Base-by-base conservation (phyloP, 2,113 vertebrate species). In the Grammomys surdaster region DNA sequence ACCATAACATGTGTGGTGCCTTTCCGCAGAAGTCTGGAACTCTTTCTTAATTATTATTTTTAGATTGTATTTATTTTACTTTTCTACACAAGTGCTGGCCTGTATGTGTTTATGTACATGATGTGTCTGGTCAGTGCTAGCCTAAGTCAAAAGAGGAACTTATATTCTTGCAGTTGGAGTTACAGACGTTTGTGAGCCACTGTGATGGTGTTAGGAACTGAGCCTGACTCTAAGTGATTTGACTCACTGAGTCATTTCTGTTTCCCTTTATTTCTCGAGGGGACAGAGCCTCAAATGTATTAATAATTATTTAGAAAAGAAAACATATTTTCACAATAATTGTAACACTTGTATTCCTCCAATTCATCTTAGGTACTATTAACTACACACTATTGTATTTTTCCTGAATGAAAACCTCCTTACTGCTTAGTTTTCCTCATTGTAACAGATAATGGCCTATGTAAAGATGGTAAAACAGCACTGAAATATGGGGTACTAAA, bases 1-100 rank as follows among this genome's bases (percentile, higher is more conserved):
- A 73, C 3, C 1, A 16, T 48, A 92, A 85, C 69, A 81, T 1
- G 0, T 16, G 17, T 19, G 0, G 0, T 14, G 65, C 1, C 1
- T 69, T 5, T 93, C 76, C 46, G 31, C 0, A 51, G 48, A 58
- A 20, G 43, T 81, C 33, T 56, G 36, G 2, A 2, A 56, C 9
- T n/a, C 1, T 13, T 80, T 36, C 3, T 56, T 22, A 56, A 24
- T 22, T 24, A 5, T 22, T 12, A 22, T 22, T 20, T 80, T 81
- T n/a, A 22, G 19, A 56, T 56, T 56, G 19, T n/a, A 24, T 56
- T 81, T 80, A 51, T 48, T 48, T 76, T 76, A 19, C 3, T 33
- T 36, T 78, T 54, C 28, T 20, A 16, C 46, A 78, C 54, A 8
- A 11, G 4, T 80, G 48, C 33, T 80, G 36, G 8, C 16, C 31